Percentiles rank a stretch among this genome's conserved stretches.
phyloP scores from a whole-genome alignment of 37 sponge, comb jelly and placozoan species.

The Chondrilla cf. caribensis region DNA sequence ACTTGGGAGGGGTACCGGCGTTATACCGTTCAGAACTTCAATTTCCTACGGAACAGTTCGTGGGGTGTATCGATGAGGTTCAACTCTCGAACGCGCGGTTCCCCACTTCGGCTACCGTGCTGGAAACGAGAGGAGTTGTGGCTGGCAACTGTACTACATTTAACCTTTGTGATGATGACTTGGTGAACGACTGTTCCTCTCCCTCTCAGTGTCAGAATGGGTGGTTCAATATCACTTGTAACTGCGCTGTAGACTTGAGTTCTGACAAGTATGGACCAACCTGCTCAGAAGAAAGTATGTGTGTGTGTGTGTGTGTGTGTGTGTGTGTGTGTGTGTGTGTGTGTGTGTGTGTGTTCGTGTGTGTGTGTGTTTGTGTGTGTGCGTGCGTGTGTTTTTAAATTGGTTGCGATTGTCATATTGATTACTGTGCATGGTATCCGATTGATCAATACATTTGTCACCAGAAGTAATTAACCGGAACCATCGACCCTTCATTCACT shows the following conservation, averaged over 20 bases:
- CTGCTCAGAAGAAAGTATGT: neutral
- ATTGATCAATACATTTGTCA: too few relatives aligned
- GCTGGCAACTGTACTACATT: neutral
- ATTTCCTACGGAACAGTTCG: neutral
- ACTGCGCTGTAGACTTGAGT: neutral
- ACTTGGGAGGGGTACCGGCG: neutral
- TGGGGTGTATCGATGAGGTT: slow-evolving; percentile 4
- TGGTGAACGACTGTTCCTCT: neutral
- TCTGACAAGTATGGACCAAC: neutral
- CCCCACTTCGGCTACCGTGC: neutral
- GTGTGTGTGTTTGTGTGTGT: too few relatives aligned
- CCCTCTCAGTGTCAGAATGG: neutral
- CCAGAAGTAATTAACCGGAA: too few relatives aligned
- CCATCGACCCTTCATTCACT: too few relatives aligned
- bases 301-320: neutral
- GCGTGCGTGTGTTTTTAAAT: neutral
- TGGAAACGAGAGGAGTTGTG: neutral
- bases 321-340: too few relatives aligned
- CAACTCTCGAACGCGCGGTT: neutral
- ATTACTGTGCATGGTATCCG: neutral
- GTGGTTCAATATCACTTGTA: neutral
- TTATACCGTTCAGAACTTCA: neutral
- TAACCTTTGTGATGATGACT: neutral
- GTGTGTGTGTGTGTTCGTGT: too few relatives aligned
- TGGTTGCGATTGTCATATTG: neutral